Evolutionary conservation across 1,140 invertebrate species (phyloP), one percentile per base, ranked within the genome.

Genomic region (Zaprionus tsacasi): DNA sequence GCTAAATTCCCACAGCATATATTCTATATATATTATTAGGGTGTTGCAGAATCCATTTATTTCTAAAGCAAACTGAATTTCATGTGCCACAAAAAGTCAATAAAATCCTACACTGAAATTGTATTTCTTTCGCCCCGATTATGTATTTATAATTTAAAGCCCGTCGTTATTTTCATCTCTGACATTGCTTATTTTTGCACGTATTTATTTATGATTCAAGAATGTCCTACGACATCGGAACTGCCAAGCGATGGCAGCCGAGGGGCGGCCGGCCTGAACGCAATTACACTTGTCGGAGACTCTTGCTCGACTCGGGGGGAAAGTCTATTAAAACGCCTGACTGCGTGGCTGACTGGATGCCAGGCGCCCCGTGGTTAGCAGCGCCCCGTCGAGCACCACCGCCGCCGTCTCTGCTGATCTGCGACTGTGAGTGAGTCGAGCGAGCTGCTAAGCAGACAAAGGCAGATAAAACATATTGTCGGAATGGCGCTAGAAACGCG

Each of bases 141-240:
- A 48, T 48, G 45, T 48, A 48, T 17, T 48, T 54, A 54, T 54
- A 54, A 27, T 54, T 54, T 54, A 54, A 54, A 60, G 58, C 38
- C 10, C 17, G 58, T 43, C 21, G 36, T 45, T 21, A 48, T 48
- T 48, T 35, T 36, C 17, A 15, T 48, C 48, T 36, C 21, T 30
- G 15, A 11, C 30, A 50, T 60, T 50, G 40, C 17, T 43, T 35
- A 52, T 69, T 50, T 11, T 60, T 50, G 6, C 15, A 54, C 50
- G 45, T 54, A 63, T 81, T 86, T 81, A 73, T 81, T 74, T 68
- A 86, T 81, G 65, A 70, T 81, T 81, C 70, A 60, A 56, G 43
- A 56, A 30, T 54, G 15, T 15, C n/a, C n/a, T 1, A 48, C 7
- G 6, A n/a, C 38, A n/a, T 40, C 43, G 43, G n/a, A n/a, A 17